These are phyloP conservation scores for Oncorhynchus kisutch DNA, from an alignment of 2,113 vertebrate species.

Conservation along the genomic window DNA sequence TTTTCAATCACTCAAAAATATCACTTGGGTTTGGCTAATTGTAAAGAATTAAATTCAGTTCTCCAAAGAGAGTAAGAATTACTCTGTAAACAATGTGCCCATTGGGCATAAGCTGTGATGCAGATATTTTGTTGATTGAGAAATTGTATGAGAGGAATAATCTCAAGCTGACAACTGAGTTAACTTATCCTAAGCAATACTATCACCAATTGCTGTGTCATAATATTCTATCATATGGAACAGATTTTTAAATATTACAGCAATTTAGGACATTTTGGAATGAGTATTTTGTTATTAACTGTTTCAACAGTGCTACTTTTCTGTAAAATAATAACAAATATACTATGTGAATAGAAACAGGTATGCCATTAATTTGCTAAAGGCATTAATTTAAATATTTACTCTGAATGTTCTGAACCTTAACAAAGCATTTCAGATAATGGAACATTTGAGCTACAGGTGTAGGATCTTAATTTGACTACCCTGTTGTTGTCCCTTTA, in stretches of 20 bases:
- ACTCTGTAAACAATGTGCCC: conserved; percentile 19
- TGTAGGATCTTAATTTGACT: no score
- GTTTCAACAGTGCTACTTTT: neutral
- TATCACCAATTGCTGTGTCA: neutral
- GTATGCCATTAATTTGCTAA: neutral
- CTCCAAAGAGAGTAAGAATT: conserved; percentile 33
- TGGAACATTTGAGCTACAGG: neutral
- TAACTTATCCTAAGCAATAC: neutral
- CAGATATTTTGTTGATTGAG: no score
- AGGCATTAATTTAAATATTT: neutral
- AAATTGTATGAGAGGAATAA: neutral
- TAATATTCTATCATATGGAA: no score
- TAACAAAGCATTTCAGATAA: neutral
- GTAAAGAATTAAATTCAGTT: conserved; percentile 31
- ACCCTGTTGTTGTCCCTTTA: no score
- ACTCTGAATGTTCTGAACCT: neutral
- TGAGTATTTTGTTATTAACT: neutral
- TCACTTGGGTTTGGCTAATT: conserved; percentile 42
- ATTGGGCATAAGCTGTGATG: neutral
- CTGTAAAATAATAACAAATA: neutral
- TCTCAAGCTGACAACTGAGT: neutral
- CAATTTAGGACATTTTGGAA: neutral
- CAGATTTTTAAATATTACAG: neutral
- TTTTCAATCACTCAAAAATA: conserved; percentile 38
- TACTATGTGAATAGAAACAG: neutral